Evolutionary conservation across 2,888 invertebrate species (phyloP), one percentile per base, ranked within the genome.

Genomic region (Habrosyne pyritoides): DNA sequence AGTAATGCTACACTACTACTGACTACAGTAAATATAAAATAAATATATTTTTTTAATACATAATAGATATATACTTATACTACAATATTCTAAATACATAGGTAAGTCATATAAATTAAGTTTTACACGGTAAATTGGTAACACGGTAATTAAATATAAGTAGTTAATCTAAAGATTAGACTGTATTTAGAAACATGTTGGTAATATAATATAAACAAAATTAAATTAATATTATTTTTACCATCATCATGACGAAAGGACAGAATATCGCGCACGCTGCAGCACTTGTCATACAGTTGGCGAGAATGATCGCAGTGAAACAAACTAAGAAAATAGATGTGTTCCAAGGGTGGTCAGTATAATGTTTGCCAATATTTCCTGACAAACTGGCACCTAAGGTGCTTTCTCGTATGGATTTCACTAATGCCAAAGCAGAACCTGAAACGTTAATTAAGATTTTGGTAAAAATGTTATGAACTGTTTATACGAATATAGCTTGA

Each of bases 221-320:
- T 21, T 48, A 24, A 26, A n/a, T 46, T 14, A n/a, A 14, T 14
- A 47, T 24, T 26, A 22, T 47, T 60, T 67, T 61, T 67, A 87
- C 87, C 80, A 84, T 71, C 52, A 71, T 66, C 5, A 86, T 21
- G 5, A 87, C 63, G 21, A 81, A 71, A 0, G 89, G 89, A 49
- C 83, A 46, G 10, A 79, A 73, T 0, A 75, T 3, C 2, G 63
- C 57, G 18, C 78, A 72, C 0, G 76, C 77, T 1, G 81, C 84
- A 0, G 75, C 64, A 1, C 82, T 72, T 0, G 82, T 60, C 77
- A 83, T 82, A 0, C 73, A 3, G 52, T 86, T 88, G 0, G 79
- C 58, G 7, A 84, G 21, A 4, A 81, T 0, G 0, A 73, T 54
- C 1, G 81, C 24, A 1, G 77, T 4, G 0, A 84, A 0, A 18